Evolutionary conservation across 2,797 vertebrate species (phyloP).

Genomic region (Pteropus rufus): DNA sequence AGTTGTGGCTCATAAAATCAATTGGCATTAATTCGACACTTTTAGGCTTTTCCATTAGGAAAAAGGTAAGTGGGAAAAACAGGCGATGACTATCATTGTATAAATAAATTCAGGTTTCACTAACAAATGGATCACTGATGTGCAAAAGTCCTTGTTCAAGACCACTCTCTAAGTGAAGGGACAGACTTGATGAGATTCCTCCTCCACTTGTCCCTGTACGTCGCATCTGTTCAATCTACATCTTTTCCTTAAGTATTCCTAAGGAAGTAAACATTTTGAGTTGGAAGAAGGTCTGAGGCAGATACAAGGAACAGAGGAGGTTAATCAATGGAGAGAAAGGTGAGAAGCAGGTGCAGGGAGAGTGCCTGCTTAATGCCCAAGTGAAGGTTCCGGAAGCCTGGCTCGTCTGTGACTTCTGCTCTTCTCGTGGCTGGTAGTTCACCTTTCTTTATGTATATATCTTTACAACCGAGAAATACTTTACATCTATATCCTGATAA

Average conservation of each 20-base stretch:
- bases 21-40: conserved; percentile 10
- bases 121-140: background rate
- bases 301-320: background rate
- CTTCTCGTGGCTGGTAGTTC: background rate
- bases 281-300: background rate
- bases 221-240: background rate
- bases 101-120: background rate
- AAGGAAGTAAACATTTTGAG: background rate
- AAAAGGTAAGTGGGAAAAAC: background rate
- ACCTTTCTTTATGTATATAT: background rate
- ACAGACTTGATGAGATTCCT: background rate
- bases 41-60: conserved; percentile 7
- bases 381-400: background rate
- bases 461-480: background rate
- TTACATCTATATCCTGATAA: background rate
- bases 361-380: no score
- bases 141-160: background rate
- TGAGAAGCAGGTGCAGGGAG: background rate
- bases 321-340: background rate
- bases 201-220: background rate
- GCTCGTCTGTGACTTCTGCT: background rate
- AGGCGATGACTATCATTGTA: background rate
- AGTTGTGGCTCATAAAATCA: conserved; percentile 35
- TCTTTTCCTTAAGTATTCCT: background rate
- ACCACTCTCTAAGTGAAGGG: background rate